phyloP scores from a whole-genome alignment of 2,888 invertebrate genomes.

The Molanna angustata region DNA sequence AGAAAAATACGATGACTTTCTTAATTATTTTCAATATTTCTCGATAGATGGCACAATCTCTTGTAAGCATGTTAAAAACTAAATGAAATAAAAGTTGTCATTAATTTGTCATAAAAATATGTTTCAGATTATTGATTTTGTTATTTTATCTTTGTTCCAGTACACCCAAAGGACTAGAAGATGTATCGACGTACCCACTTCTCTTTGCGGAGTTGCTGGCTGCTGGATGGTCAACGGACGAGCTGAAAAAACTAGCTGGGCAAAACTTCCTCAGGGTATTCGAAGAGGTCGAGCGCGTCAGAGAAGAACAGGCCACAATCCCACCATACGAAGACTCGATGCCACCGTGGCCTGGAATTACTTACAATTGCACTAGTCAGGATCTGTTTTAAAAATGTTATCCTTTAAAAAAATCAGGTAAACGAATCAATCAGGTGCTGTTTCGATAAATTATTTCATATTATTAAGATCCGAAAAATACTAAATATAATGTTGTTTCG shows the following conservation, averaged over 20 bases:
- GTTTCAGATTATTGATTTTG: not conserved
- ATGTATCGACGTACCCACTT: conserved; percentile 63
- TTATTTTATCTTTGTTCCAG: conserved; percentile 42
- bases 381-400: conserved; percentile 38
- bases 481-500: too few species aligned
- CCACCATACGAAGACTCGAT: conserved; percentile 55
- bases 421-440: too few species aligned
- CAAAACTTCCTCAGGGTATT: conserved; percentile 62
- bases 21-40: too few species aligned
- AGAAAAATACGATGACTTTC: too few species aligned
- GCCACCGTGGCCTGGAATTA: conserved; percentile 47
- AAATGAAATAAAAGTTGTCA: too few species aligned
- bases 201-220: conserved; percentile 63
- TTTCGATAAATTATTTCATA: too few species aligned
- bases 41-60: too few species aligned
- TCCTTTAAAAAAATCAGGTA: too few species aligned
- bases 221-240: conserved; percentile 63
- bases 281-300: conserved; percentile 43
- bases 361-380: conserved; percentile 50
- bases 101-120: too few species aligned
- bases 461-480: too few species aligned
- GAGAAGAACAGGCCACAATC: conserved; percentile 49
- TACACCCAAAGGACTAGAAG: conserved; percentile 66
- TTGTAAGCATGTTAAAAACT: too few species aligned
- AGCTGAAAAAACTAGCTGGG: conserved; percentile 63